Conservation (phyloP, 2,888 invertebrate genomes). For the Axea sp. region DNA sequence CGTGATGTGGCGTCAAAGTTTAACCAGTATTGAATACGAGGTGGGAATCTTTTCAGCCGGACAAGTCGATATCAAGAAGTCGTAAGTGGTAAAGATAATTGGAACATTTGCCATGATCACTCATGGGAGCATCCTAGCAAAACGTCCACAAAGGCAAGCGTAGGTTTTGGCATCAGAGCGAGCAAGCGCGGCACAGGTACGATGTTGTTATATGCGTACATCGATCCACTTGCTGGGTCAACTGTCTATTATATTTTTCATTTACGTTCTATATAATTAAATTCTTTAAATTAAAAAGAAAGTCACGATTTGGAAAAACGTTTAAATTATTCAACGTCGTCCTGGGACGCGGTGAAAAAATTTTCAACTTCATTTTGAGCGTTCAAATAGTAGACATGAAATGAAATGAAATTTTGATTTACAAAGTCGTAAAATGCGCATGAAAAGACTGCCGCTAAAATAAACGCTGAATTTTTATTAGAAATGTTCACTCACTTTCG, state of each 20-base stretch:
- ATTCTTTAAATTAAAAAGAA: conserved; percentile 9
- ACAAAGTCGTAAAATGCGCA: not conserved
- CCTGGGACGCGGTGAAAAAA: not conserved
- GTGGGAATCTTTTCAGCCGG: conserved; percentile 40
- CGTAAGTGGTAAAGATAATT: conserved; percentile 70
- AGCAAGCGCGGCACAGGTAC: conserved; percentile 72
- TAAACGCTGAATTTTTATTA: not conserved
- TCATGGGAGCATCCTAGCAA: conserved; percentile 67
- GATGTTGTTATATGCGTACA: conserved; percentile 64
- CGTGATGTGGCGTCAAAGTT: conserved; percentile 11
- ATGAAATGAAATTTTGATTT: conserved; percentile 23
- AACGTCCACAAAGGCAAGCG: conserved; percentile 63
- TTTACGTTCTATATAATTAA: conserved; percentile 42
- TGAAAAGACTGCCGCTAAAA: not conserved
- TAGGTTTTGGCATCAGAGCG: conserved; percentile 71
- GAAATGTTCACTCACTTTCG: not conserved
- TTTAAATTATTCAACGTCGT: conserved; percentile 1
- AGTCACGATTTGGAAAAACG: conserved; percentile 2
- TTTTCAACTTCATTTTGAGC: not conserved
- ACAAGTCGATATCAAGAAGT: conserved; percentile 64
- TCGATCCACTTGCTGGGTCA: conserved; percentile 71
- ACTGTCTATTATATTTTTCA: conserved; percentile 66
- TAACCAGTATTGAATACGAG: conserved; percentile 34
- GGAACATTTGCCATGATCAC: conserved; percentile 73
- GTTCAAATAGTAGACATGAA: not conserved